Evolutionary conservation across 2,888 invertebrate species (phyloP).

Genomic region (Petrolisthes manimaculis): DNA sequence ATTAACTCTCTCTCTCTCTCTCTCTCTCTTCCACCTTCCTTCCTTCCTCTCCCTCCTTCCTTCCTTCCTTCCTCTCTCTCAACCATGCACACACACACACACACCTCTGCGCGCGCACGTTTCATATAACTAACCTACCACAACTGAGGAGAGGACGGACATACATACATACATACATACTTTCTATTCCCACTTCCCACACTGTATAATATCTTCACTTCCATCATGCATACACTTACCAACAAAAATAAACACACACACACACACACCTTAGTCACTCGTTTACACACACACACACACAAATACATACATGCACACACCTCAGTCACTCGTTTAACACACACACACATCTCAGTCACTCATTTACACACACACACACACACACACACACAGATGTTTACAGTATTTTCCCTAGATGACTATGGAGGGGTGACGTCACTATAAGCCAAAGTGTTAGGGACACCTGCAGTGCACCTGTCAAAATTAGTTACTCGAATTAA

Average conservation of each 20-base stretch:
- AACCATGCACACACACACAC: background rate
- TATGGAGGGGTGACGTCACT: too few relatives aligned
- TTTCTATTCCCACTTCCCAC: too few relatives aligned
- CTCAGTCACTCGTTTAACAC: background rate
- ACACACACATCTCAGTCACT: constrained; percentile 19
- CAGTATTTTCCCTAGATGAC: background rate
- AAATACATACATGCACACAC: background rate
- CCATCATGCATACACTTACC: background rate
- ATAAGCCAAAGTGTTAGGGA: too few relatives aligned
- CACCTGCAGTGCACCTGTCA: too few relatives aligned
- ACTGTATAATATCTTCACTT: too few relatives aligned
- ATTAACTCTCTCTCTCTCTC: background rate
- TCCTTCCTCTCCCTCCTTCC: background rate
- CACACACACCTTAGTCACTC: background rate
- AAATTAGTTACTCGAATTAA: too few relatives aligned
- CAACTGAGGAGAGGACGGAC: too few relatives aligned
- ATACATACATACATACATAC: too few relatives aligned
- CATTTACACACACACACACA: background rate
- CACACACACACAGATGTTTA: background rate
- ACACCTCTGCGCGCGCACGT: background rate
- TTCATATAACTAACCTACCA: too few relatives aligned
- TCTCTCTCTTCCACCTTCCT: background rate
- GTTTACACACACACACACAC: constrained; percentile 20
- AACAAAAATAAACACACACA: background rate
- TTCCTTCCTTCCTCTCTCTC: constrained; percentile 10